These are phyloP conservation scores for Aphelenchoides besseyi DNA, from an alignment of 1,140 invertebrate species.

Conservation along the genomic window DNA sequence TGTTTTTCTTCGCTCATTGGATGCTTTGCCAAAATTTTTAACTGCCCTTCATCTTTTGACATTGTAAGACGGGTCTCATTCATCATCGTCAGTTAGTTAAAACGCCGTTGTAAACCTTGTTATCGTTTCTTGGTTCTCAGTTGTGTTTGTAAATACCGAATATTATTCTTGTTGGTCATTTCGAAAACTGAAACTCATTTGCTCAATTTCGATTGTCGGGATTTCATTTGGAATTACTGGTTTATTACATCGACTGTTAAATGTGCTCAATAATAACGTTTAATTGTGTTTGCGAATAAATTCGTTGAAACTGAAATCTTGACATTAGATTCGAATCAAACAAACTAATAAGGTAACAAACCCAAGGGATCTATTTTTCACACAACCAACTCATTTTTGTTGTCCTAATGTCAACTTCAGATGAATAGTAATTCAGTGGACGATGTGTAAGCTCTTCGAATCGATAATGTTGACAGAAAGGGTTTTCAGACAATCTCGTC, in stretches of 20 bases:
- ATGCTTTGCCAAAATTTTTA: slow-evolving; percentile 4
- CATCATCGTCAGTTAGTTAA: no score
- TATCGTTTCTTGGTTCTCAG: no score
- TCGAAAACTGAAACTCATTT: no score
- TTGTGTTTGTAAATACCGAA: no score
- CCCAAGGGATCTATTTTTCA: neutral
- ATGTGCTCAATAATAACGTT: no score
- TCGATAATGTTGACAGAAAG: neutral
- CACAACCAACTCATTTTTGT: neutral
- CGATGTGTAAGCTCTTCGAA: neutral
- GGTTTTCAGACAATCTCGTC: slow-evolving; percentile 11
- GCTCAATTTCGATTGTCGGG: no score
- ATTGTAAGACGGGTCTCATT: neutral
- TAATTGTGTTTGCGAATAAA: no score
- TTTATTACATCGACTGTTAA: no score
- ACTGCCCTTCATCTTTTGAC: slow-evolving; percentile 10
- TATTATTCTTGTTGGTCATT: no score
- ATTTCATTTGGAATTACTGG: no score
- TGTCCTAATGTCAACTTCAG: neutral
- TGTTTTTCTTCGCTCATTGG: neutral
- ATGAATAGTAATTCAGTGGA: neutral
- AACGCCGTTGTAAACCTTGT: no score
- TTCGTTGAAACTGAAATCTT: no score
- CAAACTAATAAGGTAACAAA: slow-evolving; percentile 8
- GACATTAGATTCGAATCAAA: neutral